These are phyloP conservation scores for Zele albiditarsus DNA, from an alignment of 2,888 invertebrate species.

Conservation along the genomic window DNA sequence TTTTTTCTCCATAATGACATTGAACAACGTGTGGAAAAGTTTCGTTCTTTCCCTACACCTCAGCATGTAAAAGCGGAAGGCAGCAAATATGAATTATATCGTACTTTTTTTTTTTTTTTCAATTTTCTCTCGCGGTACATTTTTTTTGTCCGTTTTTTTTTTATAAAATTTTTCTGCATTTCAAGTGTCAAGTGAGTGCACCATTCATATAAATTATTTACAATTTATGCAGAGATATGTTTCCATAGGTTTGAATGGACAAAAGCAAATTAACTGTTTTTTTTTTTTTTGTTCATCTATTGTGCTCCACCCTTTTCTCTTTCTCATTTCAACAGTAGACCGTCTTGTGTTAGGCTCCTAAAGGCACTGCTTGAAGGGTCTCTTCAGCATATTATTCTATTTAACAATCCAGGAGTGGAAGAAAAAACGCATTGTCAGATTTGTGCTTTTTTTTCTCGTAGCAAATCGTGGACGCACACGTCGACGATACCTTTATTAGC, in stretches of 20 bases:
- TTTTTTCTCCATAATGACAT: conserved; percentile 14
- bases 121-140: conserved; percentile 16
- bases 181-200: conserved; percentile 2
- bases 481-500: conserved; percentile 44
- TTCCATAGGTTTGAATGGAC: conserved; percentile 1
- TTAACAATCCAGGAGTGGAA: not conserved
- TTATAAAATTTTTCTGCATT: not conserved
- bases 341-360: conserved; percentile 62
- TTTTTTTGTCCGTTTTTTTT: not conserved
- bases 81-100: not conserved
- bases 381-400: conserved; percentile 9
- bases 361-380: conserved; percentile 68
- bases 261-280: conserved; percentile 13
- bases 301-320: not conserved
- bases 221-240: conserved; percentile 27
- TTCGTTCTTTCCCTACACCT: not conserved
- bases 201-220: conserved; percentile 29
- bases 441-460: conserved; percentile 16
- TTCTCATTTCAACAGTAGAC: conserved; percentile 34
- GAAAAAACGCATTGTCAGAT: not conserved
- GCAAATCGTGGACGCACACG: not conserved
- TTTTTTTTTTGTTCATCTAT: conserved; percentile 6
- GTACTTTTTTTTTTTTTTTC: not conserved
- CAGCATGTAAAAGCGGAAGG: not conserved
- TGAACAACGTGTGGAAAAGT: not conserved